phyloP scores from a whole-genome alignment of 1,140 invertebrate species.

The Caenorhabditis briggsae region DNA sequence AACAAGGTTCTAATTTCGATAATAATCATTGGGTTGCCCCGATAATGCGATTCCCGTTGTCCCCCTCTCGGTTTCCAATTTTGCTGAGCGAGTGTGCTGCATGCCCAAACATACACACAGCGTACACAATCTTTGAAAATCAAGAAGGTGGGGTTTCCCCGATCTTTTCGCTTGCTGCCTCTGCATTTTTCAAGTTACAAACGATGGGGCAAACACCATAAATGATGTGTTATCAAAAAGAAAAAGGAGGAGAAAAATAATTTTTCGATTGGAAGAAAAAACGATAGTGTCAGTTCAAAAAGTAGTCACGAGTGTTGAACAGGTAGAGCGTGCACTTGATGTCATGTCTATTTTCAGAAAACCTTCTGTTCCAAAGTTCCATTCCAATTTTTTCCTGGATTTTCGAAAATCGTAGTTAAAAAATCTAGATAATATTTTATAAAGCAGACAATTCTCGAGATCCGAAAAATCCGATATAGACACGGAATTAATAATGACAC shows the following conservation, averaged over 20 bases:
- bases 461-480: too few species aligned
- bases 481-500: too few species aligned
- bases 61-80: neutral
- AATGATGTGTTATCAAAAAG: conserved; percentile 11
- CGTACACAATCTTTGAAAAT: conserved; percentile 38
- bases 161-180: neutral
- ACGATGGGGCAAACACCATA: neutral
- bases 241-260: neutral
- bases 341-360: neutral
- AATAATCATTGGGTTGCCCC: neutral
- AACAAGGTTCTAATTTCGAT: neutral
- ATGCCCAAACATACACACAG: neutral
- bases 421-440: too few species aligned
- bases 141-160: neutral
- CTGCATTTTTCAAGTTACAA: too few species aligned
- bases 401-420: too few species aligned
- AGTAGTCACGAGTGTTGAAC: conserved; percentile 28
- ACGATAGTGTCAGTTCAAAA: conserved; percentile 14
- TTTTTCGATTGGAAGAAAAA: neutral
- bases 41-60: conserved; percentile 10
- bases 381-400: too few species aligned
- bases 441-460: too few species aligned
- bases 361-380: neutral
- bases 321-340: neutral
- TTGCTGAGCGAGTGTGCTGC: neutral